These are phyloP conservation scores for Panulirus ornatus DNA, from an alignment of 1,140 invertebrate genomes.

Conservation along the genomic window DNA sequence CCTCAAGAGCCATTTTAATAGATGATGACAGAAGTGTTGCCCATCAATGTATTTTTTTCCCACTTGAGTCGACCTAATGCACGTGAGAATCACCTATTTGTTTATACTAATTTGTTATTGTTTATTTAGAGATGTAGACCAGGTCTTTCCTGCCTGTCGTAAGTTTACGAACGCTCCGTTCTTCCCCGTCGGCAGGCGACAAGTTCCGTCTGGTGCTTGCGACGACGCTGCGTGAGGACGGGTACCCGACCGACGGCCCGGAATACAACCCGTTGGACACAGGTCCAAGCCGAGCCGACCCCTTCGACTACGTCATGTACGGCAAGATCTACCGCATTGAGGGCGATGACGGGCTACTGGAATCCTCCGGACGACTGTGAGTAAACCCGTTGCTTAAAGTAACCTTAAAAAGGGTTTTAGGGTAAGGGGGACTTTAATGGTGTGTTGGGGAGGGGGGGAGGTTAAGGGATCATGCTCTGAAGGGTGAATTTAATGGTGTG, in stretches of 20 bases:
- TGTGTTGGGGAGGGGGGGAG: background rate
- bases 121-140: too few species aligned
- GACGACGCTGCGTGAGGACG: constrained; percentile 96
- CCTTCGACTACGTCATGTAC: constrained; percentile 99
- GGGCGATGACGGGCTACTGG: constrained; percentile 94
- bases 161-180: background rate
- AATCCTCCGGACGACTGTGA: constrained; percentile 90
- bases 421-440: too few species aligned
- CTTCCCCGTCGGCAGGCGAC: constrained; percentile 81
- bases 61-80: too few species aligned
- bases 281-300: constrained; percentile 92
- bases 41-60: too few species aligned
- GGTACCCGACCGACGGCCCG: constrained; percentile 89
- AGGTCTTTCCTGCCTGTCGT: too few species aligned
- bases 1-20: too few species aligned
- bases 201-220: constrained; percentile 96
- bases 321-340: constrained; percentile 99
- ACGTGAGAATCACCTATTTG: too few species aligned
- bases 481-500: background rate
- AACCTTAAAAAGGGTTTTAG: too few species aligned
- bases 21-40: too few species aligned
- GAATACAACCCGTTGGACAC: constrained; percentile 86
- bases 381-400: too few species aligned
- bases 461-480: background rate
- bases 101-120: too few species aligned